These are phyloP conservation scores for Ptiloglossa arizonensis DNA, from an alignment of 1,140 invertebrate genomes.

Conservation along the genomic window DNA sequence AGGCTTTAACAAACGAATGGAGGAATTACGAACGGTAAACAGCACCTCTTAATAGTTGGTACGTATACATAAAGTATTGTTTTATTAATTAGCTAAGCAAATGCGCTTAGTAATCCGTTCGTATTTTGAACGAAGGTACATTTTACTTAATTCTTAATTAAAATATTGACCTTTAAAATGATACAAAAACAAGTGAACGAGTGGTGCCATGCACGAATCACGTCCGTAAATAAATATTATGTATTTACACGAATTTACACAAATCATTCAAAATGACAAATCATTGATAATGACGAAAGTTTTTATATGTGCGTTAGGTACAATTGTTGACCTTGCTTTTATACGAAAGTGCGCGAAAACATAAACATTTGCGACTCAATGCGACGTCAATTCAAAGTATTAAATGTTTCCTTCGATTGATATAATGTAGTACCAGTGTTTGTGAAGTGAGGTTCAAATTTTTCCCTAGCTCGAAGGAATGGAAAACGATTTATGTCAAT, in stretches of 20 bases:
- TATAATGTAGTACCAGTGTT: not conserved
- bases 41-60: not conserved
- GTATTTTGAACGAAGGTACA: not conserved
- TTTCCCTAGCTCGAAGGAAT: not conserved
- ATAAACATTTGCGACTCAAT: not conserved
- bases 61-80: not conserved
- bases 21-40: not conserved
- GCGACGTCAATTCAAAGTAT: not conserved
- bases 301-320: not conserved
- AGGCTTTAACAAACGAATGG: not conserved
- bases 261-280: not conserved
- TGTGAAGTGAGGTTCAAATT: not conserved
- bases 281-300: not conserved
- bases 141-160: not conserved
- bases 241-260: slow-evolving; percentile 38
- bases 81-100: not conserved
- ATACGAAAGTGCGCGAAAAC: not conserved
- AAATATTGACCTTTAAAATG: not conserved
- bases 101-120: not conserved
- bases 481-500: not conserved
- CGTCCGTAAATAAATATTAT: slow-evolving; percentile 32
- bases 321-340: not conserved
- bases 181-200: not conserved
- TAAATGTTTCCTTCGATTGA: not conserved
- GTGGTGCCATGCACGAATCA: not conserved